Percentiles rank a stretch among this genome's conserved stretches.
phyloP scores from a whole-genome alignment of 2,888 invertebrate genomes.

The Drosophila eohydei region DNA sequence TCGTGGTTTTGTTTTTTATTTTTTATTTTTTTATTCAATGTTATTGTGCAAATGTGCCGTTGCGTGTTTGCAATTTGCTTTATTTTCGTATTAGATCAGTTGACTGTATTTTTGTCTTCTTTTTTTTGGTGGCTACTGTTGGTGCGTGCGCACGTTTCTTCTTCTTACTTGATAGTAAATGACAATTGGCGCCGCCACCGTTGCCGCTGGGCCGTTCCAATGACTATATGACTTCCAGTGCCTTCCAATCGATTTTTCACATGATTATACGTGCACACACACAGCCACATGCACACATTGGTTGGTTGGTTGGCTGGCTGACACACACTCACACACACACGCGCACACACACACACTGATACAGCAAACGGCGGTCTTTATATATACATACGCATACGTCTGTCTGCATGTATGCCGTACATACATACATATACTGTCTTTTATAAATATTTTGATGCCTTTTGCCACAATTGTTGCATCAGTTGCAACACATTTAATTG shows the following conservation, averaged over 20 bases:
- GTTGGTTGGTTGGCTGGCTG: constrained; percentile 1
- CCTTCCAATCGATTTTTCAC: constrained; percentile 84
- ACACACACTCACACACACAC: constrained; percentile 21
- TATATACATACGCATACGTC: constrained; percentile 20
- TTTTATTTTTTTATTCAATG: constrained; percentile 3
- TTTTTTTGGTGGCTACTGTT: constrained; percentile 39
- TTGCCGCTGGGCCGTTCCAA: constrained; percentile 54
- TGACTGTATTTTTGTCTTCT: constrained; percentile 23
- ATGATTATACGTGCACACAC: constrained; percentile 70
- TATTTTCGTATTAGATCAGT: constrained; percentile 29
- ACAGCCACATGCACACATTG: constrained; percentile 14
- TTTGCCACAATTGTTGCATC: constrained; percentile 47
- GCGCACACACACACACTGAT: constrained; percentile 14
- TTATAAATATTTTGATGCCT: constrained; percentile 44
- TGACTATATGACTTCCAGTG: constrained; percentile 58
- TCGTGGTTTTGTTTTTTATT: constrained; percentile 2
- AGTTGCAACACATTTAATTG: constrained; percentile 9
- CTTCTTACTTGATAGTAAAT: constrained; percentile 74
- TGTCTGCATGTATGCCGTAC: constrained; percentile 12
- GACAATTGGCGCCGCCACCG: constrained; percentile 75
- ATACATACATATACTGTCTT: constrained; percentile 18
- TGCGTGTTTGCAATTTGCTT: constrained; percentile 28
- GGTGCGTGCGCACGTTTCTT: constrained; percentile 69
- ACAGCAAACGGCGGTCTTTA: constrained; percentile 24
- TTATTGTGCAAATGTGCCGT: constrained; percentile 26